Evolutionary conservation across 2,113 vertebrate genomes (phyloP), one percentile per base, ranked within the genome.

Genomic region (Thermophis baileyi): DNA sequence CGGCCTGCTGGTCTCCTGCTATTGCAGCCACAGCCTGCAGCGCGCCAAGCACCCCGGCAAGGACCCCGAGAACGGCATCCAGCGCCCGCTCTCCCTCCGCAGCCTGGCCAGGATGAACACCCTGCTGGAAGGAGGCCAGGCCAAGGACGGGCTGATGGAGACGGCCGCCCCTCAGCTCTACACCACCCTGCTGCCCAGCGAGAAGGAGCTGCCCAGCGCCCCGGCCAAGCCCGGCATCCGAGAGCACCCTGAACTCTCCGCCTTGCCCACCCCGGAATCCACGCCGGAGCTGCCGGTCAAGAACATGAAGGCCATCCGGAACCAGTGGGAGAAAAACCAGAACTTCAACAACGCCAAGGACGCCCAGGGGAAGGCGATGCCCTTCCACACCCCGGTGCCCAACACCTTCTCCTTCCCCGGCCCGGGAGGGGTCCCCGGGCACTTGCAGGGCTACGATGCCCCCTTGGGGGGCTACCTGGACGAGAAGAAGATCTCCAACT

Each of bases 281-380:
- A 99, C 99, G 3, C 98, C 99, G 0, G 98, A 99, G 92, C 97
- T 99, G 85, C 98, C 98, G 0, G 97, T 98, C 94, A 99, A 99
- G 96, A 98, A 97, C 95, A 98, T 98, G 95, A 98, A 98, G 90
- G 97, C 98, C 81, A 98, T 98, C 63, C 98, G 97, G 93, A 98
- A 98, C 89, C 98, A 98, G 91, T 99, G 98, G 98, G 98, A 99
- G 95, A 98, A 98, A 97, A 99, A 98, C 97, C 98, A 98, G 95
- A 99, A 98, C 49, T 98, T 98, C 94, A 98, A 98, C 97, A 98
- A 99, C 51, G 98, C 97, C 91, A 97, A 96, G 93, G 97, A 97
- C 24, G 53, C 98, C 51, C 98, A 98, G 94, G 97, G 98, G 57
- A 97, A 97, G 46, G 97, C 97, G 87, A 96, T 96, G 0, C 96